Base-by-base conservation (phyloP, 2,113 vertebrate genomes). In the Lasiurus cinereus region DNA sequence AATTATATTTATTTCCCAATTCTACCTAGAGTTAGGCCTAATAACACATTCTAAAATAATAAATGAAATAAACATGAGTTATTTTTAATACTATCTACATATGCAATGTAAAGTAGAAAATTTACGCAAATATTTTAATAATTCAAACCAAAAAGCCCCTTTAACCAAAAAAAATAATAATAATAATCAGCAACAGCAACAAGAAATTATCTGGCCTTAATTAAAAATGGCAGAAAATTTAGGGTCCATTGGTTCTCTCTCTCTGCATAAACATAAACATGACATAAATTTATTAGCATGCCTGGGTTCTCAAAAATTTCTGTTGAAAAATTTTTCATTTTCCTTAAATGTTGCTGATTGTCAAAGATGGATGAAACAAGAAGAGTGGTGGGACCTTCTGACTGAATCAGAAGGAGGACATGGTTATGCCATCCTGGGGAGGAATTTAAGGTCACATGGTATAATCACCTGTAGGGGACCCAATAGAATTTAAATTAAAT, bases 91-190 rank as follows among this genome's bases (percentile, higher is more conserved):
- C 7, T 69, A 64, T 85, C 72, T 86, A 64, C 19, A 72, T 24
- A 54, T 62, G 10, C 86, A 93, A 89, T 87, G 4, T 43, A 87
- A 82, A 85, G 69, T 78, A 85, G 39, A 88, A 92, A 96, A 78
- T 88, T 50, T 90, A 90, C 92, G 36, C n/a, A 90, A 67, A 31
- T 83, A 46, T 70, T 96, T 96, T 80, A 79, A 80, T 79, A 50
- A 88, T 76, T 87, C 77, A 94, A 12, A 93, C 3, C 8, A 66
- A 80, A 88, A 92, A 46, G 14, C 13, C 67, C 72, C 5, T 94
- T 95, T 77, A 80, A 64, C 64, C 43, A 43, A 94, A 92, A 33
- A 31, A 88, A 79, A n/a, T n/a, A n/a, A n/a, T n/a, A n/a, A n/a
- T n/a, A 69, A 85, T 12, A 83, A 79, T 84, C 46, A 52, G 74